These are phyloP conservation scores for Nycticryphes semicollaris DNA, from an alignment of 2,113 vertebrate genomes.

Conservation along the genomic window DNA sequence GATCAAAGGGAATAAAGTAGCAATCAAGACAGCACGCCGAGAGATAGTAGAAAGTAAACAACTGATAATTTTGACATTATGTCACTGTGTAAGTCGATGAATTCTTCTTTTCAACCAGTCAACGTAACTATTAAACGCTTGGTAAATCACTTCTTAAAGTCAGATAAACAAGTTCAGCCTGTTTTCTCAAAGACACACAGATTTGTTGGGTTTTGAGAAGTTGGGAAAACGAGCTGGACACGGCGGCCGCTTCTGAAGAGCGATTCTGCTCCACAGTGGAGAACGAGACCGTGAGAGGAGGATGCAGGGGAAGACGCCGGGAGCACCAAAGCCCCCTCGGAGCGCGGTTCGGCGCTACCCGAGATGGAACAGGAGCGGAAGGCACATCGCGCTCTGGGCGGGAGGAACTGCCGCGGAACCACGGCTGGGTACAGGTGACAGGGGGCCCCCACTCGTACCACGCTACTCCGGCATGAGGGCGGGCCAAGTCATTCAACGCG, in stretches of 20 bases:
- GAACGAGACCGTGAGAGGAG: fast-evolving
- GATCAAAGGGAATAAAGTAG: neutral
- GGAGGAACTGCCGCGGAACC: neutral
- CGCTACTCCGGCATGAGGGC: fast-evolving
- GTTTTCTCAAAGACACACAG: fast-evolving
- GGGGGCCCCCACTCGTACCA: fast-evolving
- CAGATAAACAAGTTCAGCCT: neutral
- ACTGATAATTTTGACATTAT: fast-evolving
- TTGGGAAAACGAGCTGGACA: neutral
- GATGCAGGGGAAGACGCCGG: fast-evolving
- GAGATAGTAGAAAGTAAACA: neutral
- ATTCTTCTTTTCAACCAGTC: neutral
- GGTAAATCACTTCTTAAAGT: neutral
- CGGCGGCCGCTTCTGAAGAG: fast-evolving
- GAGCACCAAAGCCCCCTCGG: neutral
- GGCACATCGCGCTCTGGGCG: too few relatives aligned
- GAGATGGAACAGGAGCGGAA: fast-evolving
- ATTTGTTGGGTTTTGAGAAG: fast-evolving
- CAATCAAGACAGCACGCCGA: neutral
- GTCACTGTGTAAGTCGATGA: fast-evolving
- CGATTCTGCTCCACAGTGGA: fast-evolving
- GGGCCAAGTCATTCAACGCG: fast-evolving
- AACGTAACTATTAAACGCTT: neutral
- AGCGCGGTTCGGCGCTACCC: fast-evolving
- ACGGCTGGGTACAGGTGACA: fast-evolving